Percentiles rank a stretch among this genome's conserved stretches.
phyloP scores from a whole-genome alignment of 2,797 vertebrate genomes.

The Cryptoprocta ferox region DNA sequence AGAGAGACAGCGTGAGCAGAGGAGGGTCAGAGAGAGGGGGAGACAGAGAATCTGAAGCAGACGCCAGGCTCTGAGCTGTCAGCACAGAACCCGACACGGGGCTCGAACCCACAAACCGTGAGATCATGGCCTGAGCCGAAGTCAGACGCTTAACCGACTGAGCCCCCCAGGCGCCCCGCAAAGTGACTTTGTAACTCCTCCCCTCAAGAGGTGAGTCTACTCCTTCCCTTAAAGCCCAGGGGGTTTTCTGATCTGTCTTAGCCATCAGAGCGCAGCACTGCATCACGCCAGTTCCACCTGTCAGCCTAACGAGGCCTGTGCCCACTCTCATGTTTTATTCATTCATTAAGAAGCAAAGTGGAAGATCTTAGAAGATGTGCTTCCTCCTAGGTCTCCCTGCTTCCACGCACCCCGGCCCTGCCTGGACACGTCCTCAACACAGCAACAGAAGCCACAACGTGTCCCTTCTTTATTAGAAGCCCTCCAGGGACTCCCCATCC shows the following conservation, averaged over 20 bases:
- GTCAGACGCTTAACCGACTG: no score
- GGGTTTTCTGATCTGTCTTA: background rate
- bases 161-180: no score
- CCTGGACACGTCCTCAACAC: background rate
- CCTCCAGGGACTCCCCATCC: background rate
- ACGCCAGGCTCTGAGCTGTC: no score
- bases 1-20: no score
- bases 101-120: no score
- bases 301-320: background rate
- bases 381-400: background rate
- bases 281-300: background rate
- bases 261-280: background rate
- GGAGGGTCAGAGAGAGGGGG: no score
- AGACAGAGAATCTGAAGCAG: no score
- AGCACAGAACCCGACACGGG: no score
- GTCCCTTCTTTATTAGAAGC: background rate
- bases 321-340: background rate
- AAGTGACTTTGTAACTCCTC: background rate
- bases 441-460: background rate
- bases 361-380: background rate
- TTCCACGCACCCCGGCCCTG: background rate
- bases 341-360: constrained; percentile 2
- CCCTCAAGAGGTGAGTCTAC: background rate
- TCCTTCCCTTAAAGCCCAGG: background rate
- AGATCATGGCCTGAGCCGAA: no score